phyloP scores from a whole-genome alignment of 2,797 vertebrate genomes.

The Danio choprae region DNA sequence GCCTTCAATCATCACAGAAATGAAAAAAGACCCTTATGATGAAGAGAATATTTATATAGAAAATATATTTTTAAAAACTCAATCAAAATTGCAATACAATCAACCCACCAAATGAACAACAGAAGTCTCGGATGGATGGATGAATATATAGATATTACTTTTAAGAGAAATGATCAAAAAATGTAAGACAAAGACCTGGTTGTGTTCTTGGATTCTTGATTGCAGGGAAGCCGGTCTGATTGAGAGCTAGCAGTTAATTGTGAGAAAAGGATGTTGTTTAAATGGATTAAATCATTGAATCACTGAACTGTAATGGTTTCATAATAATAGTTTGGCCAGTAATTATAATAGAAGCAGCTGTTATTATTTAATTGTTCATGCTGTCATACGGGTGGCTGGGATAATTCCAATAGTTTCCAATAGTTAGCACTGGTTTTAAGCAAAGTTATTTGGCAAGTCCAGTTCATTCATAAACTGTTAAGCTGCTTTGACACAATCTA shows the following conservation, averaged over 20 bases:
- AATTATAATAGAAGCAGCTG: not conserved
- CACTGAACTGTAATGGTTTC: no score
- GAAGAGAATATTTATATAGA: no score
- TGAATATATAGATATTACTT: no score
- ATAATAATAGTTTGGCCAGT: not conserved
- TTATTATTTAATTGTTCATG: not conserved
- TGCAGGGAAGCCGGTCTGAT: not conserved
- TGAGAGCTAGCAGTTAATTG: not conserved
- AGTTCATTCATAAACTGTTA: no score
- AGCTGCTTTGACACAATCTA: no score
- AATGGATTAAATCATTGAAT: not conserved
- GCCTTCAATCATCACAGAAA: no score
- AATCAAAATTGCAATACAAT: no score
- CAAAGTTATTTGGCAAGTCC: conserved; percentile 19
- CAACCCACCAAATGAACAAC: no score
- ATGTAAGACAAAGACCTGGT: not conserved
- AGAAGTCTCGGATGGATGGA: no score
- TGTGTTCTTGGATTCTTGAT: not conserved
- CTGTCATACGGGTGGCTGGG: not conserved
- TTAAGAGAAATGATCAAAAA: not conserved
- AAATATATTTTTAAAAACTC: no score
- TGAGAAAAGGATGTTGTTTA: not conserved
- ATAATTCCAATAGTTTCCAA: conserved; percentile 7
- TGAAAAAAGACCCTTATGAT: no score
- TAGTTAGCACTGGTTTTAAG: not conserved